phyloP scores from a whole-genome alignment of 2,888 invertebrate genomes.

The Spisula solida region DNA sequence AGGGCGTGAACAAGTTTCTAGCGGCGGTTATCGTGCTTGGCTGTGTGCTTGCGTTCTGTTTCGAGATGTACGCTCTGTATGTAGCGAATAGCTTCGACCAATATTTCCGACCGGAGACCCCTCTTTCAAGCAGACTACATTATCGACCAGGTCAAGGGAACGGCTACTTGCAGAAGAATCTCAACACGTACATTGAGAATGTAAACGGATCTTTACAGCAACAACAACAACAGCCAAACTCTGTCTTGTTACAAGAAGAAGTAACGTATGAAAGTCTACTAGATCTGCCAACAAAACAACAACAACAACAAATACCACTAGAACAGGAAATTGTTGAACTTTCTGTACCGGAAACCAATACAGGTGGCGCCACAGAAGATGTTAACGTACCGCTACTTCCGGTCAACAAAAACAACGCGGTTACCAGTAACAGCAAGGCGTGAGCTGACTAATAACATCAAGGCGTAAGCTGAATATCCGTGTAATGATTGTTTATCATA shows the following conservation, averaged over 20 bases:
- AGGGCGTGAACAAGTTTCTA: conserved; percentile 12
- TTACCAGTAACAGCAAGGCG: neutral
- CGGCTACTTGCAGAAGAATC: neutral
- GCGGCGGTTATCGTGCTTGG: neutral
- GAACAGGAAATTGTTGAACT: neutral
- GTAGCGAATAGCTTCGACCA: neutral
- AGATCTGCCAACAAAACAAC: neutral
- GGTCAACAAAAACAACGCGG: neutral
- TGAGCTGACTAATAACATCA: no score
- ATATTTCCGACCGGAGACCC: neutral
- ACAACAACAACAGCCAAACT: neutral
- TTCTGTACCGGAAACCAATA: neutral
- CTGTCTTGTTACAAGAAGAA: neutral
- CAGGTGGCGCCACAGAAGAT: neutral
- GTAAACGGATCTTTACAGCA: neutral
- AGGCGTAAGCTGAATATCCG: no score
- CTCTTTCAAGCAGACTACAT: neutral
- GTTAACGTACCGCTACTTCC: neutral
- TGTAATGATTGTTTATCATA: no score
- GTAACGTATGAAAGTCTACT: neutral
- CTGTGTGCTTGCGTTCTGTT: neutral
- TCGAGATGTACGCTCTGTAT: neutral
- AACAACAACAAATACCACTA: neutral
- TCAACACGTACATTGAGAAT: neutral
- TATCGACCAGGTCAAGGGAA: neutral